Base-by-base conservation (phyloP, 2,888 invertebrate genomes). In the Andrena fulva region DNA sequence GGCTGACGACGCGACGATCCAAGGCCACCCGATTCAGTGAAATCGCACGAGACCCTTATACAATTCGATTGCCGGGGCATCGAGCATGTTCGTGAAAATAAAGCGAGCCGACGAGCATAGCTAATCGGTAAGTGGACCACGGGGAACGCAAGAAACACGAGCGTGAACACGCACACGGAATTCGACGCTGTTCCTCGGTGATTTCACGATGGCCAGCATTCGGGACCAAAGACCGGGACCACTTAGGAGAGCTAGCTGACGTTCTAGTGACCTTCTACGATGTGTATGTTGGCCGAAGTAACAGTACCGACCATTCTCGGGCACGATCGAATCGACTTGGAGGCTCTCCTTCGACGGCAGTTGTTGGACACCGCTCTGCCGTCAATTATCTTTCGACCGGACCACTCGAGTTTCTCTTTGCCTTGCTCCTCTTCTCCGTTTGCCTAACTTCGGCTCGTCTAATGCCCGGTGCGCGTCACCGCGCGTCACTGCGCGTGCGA, bases 221-320 rank as follows among this genome's bases (percentile, higher is more conserved):
- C 59, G 75, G 33, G 20, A n/a, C 54, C 33, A 50, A 56, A 20
- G 3, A 24, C 24, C 66, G 5, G 59, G 59, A 62, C 35, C 79
- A 50, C 56, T 29, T 33, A 64, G 56, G 72, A 85, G 79, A 56
- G 56, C 10, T 85, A 82, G 85, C 82, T 82, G 87, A 87, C 85
- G 85, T 78, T 33, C 63, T 87, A 85, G 85, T 82, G 87, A 87
- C 85, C 87, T 78, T 33, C 63, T 87, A 85, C 77, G 79, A 87
- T 85, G 85, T 83, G 72, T 77, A 86, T 84, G 70, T 73, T 56
- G 84, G 24, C 63, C 60, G 81, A 62, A 50, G 75, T 86, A 86
- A 86, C 84, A 76, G 85, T 78, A 80, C 70, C 77, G 50, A 67
- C 35, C 29, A 50, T 74, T 66, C 84, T 76, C 68, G 67, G 73